phyloP scores from a whole-genome alignment of 2,888 invertebrate genomes.

The Trissolcus brochymenae region DNA sequence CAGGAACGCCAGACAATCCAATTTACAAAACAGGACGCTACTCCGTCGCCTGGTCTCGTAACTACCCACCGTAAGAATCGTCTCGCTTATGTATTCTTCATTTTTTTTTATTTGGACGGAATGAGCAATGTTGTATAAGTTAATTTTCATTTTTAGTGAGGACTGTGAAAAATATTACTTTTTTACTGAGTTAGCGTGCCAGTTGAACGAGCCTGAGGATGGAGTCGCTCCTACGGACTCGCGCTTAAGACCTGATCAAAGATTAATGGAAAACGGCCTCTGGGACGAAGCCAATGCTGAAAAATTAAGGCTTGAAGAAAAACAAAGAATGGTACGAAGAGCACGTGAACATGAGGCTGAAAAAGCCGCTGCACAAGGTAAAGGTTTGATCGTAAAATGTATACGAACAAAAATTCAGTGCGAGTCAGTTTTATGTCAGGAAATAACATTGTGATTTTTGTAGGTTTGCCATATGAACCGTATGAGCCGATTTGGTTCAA shows the following conservation, averaged over 20 bases:
- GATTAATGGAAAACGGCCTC: conserved; percentile 95
- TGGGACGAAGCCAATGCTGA: conserved; percentile 95
- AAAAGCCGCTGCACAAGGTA: conserved; percentile 80
- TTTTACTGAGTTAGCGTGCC: conserved; percentile 96
- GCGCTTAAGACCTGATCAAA: conserved; percentile 94
- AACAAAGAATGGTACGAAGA: conserved; percentile 90
- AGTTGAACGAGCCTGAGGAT: conserved; percentile 95
- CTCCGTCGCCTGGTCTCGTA: conserved; percentile 90
- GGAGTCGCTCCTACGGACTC: conserved; percentile 97
- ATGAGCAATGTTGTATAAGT: not conserved
- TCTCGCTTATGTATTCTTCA: not conserved
- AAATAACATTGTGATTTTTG: conserved; percentile 2
- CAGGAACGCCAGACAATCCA: conserved; percentile 85
- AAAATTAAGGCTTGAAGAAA: conserved; percentile 94
- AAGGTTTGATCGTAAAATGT: conserved; percentile 5
- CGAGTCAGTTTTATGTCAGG: too few relatives aligned
- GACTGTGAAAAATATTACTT: conserved; percentile 89
- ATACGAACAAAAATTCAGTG: too few relatives aligned
- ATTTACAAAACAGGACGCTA: conserved; percentile 95
- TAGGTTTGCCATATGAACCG: conserved; percentile 82
- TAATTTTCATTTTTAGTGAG: conserved; percentile 74
- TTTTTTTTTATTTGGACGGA: too few relatives aligned
- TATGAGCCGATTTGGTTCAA: conserved; percentile 94
- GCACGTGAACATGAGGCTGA: conserved; percentile 89
- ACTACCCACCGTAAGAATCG: conserved; percentile 77